Evolutionary conservation across 2,113 vertebrate genomes (phyloP), one percentile per base, ranked within the genome.

Genomic region (Alces alces): DNA sequence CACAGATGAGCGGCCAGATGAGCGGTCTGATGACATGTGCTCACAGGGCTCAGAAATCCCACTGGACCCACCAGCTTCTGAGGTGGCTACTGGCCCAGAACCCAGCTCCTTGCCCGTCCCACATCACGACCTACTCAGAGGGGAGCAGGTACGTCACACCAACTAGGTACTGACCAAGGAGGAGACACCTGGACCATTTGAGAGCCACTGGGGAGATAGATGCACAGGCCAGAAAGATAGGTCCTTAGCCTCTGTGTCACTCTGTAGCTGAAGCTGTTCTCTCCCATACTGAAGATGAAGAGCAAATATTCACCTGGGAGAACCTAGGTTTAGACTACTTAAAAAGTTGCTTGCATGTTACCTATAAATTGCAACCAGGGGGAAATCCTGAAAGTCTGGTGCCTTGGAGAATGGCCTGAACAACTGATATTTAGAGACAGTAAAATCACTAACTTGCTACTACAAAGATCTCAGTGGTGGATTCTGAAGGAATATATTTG

Each of bases 21-120:
- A 99, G 60, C 54, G 95, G 30, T 99, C 99, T n/a, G 99, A 99
- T 7, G 99, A 99, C 96, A 98, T 99, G 73, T 99, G 99, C 89
- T 99, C 99, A 64, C 99, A 99, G 98, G 99, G 99, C 47, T 99
- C 99, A 0, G 99, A 99, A 98, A 99, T 99, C 91, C 99, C 99
- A 0, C 98, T 99, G 2, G 99, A 99, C 96, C 99, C 99, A 2
- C 98, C 97, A 98, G 97, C 96, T 99, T 99, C 1, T 99, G 98
- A 99, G 99, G 98, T 99, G 90, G 99, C 98, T 0, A 97, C 98
- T 52, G 98, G 99, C 5, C 99, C 98, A 66, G 99, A 99, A 80
- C 99, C 99, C 90, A 99, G 99, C 95, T 99, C 99, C 47, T 99
- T 99, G 94, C 99, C 99, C 33, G 98, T 98, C 64, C 98, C 98